Evolutionary conservation across 2,888 invertebrate genomes (phyloP), one percentile per base, ranked within the genome.

Genomic region (Cheilosia scutellata): DNA sequence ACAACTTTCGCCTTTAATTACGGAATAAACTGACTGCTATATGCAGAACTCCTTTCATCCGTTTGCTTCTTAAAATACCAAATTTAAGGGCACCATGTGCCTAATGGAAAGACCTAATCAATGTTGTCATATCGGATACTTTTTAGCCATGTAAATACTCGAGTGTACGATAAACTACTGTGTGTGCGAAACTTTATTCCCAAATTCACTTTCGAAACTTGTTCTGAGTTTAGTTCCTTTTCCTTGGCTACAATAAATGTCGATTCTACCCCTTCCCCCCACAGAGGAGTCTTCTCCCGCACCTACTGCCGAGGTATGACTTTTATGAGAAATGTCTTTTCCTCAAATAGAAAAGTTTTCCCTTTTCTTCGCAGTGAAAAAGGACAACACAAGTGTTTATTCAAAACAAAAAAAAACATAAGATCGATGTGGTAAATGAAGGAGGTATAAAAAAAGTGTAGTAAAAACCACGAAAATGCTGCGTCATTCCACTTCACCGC

Each of bases 151-250:
- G 37, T 37, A 9, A 11, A 9, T 25, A 0, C n/a, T 5, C 49
- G 40, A 58, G 77, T 66, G 71, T 82, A n/a, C 29, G 29, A 44
- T 40, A 72, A 83, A 83, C 66, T 74, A 79, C 42, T 57, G 3
- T 51, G 20, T 5, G 37, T n/a, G n/a, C n/a, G 29, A 70, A 79
- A 84, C 51, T 84, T 84, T 79, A 75, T 70, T 63, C 58, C 49
- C 25, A 70, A 79, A 79, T 79, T 63, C 63, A 84, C 74, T 84
- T 70, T 57, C n/a, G 16, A 29, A 79, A 84, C 44, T 74, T 65
- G 27, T 37, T 13, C 27, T 13, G 42, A 33, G 42, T 66, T n/a
- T 27, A 11, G 16, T 51, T 49, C 40, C 42, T 37, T 44, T 42
- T 42, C 31, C 20, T 31, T 31, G 47, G 49, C 29, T 72, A 62